Evolutionary conservation across 2,888 invertebrate genomes (phyloP), one percentile per base, ranked within the genome.

Genomic region (Therioaphis trifolii): DNA sequence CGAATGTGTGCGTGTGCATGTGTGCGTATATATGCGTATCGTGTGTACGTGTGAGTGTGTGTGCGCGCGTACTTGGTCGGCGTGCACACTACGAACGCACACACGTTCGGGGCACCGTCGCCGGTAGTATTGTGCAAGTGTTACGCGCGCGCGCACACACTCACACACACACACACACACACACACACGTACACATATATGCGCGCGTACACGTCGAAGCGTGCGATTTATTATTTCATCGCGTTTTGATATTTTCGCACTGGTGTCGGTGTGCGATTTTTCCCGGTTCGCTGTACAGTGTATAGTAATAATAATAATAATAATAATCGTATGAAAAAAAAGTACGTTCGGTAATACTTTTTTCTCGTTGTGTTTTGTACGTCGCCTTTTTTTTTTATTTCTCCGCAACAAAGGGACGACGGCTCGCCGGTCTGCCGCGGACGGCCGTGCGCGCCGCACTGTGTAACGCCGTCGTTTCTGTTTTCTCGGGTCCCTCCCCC

Each of bases 121-220:
- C 71, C 61, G 72, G 72, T 72, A 82, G 80, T 82, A 63, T 63
- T 82, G 80, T 82, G 80, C 80, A 74, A 82, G 61, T 79, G 68
- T 72, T 72, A 61, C 29, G 40, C 72, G 35, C 72, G n/a, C 21
- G 3, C 69, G 24, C 69, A 24, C 24, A 58, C 21, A 9, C 11
- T n/a, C n/a, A n/a, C n/a, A n/a, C n/a, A n/a, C n/a, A n/a, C n/a
- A n/a, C n/a, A n/a, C n/a, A n/a, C n/a, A n/a, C n/a, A n/a, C n/a
- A n/a, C n/a, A n/a, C n/a, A n/a, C n/a, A n/a, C n/a, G n/a, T n/a
- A n/a, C n/a, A n/a, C n/a, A n/a, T n/a, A n/a, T n/a, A n/a, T n/a
- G n/a, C n/a, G n/a, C n/a, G n/a, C n/a, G n/a, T n/a, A n/a, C n/a
- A n/a, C n/a, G n/a, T n/a, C n/a, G n/a, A n/a, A n/a, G n/a, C 55